Percentiles rank a stretch among this genome's conserved stretches.
These are phyloP conservation scores for Bucorvus abyssinicus DNA, from an alignment of 2,797 vertebrate genomes.

Conservation along the genomic window DNA sequence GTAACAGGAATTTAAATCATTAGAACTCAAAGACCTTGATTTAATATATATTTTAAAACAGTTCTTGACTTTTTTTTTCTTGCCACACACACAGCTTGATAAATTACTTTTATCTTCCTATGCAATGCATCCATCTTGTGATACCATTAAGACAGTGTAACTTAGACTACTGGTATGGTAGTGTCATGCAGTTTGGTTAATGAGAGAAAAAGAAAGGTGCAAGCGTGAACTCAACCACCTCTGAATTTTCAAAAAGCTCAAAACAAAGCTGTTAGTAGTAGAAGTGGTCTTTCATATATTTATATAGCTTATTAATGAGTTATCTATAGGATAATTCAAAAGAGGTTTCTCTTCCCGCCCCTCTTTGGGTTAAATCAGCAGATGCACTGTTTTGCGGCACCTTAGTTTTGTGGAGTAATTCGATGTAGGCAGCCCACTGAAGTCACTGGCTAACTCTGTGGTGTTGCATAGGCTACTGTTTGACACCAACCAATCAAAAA, in stretches of 20 bases:
- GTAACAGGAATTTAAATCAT: neutral
- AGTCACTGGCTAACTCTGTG: neutral
- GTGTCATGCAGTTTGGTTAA: neutral
- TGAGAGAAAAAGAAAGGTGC: accelerated
- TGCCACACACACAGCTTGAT: neutral
- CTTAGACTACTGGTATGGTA: neutral
- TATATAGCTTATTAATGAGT: neutral
- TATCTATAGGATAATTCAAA: neutral
- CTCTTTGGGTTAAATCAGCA: neutral
- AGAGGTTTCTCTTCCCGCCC: neutral
- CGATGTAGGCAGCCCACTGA: neutral
- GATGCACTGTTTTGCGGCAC: neutral
- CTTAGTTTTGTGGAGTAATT: neutral
- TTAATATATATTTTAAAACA: neutral
- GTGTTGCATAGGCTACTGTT: neutral
- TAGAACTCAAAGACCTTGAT: neutral
- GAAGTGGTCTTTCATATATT: neutral
- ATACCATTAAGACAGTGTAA: neutral
- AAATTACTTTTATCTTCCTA: neutral
- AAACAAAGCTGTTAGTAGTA: neutral
- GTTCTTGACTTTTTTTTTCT: neutral
- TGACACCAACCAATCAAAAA: neutral
- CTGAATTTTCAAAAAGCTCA: neutral
- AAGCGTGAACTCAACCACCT: neutral
- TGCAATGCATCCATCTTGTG: neutral